These are phyloP conservation scores for Elymnias hypermnestra DNA, from an alignment of 1,140 invertebrate species.

Conservation along the genomic window DNA sequence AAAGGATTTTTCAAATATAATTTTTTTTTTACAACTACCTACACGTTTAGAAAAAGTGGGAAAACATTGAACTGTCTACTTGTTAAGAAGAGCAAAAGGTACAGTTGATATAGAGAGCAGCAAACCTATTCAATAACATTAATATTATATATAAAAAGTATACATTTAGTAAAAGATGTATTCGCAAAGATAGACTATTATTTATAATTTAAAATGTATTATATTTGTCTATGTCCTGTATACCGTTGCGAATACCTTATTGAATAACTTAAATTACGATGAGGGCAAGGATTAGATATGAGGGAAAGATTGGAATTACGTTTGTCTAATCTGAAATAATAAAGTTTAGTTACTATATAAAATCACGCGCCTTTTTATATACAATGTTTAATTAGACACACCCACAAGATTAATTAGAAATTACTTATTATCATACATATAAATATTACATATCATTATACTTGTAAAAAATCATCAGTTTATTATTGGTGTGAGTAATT, in stretches of 20 bases:
- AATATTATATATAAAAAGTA: constrained; percentile 16
- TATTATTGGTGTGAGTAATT: too few species aligned
- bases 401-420: too few species aligned
- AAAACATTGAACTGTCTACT: constrained; percentile 27
- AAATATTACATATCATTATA: too few species aligned
- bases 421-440: too few species aligned
- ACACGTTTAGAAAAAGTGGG: constrained; percentile 20
- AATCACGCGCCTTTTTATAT: constrained; percentile 4
- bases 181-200: constrained; percentile 13
- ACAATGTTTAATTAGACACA: too few species aligned
- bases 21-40: constrained; percentile 11
- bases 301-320: constrained; percentile 6
- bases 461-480: too few species aligned
- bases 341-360: constrained; percentile 11
- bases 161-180: background rate
- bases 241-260: background rate
- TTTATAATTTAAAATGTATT: background rate
- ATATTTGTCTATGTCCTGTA: background rate
- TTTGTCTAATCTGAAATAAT: constrained; percentile 10
- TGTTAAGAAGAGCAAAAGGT: constrained; percentile 17
- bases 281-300: constrained; percentile 6
- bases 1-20: too few species aligned
- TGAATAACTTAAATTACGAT: constrained; percentile 1
- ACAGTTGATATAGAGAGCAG: constrained; percentile 16
- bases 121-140: constrained; percentile 2